These are phyloP conservation scores for Tipula lateralis DNA, from an alignment of 2,888 invertebrate genomes.

Conservation along the genomic window DNA sequence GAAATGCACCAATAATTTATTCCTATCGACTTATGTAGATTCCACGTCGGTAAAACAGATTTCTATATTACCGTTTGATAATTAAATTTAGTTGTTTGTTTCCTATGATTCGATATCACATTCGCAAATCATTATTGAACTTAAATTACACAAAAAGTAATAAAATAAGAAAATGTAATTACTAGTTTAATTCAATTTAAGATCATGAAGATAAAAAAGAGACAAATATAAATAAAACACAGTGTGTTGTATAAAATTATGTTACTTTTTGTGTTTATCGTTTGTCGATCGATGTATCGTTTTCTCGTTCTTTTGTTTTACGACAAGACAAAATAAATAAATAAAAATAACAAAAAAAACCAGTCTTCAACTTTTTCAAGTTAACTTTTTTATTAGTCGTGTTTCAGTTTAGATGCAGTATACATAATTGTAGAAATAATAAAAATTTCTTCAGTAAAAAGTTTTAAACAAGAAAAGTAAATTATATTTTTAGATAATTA, in stretches of 20 bases:
- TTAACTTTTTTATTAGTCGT: neutral
- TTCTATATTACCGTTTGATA: neutral
- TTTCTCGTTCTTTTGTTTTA: neutral
- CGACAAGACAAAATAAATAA: neutral
- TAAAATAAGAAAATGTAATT: neutral
- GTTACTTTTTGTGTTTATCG: neutral
- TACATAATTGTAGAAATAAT: neutral
- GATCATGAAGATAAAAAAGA: neutral
- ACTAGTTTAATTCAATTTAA: neutral
- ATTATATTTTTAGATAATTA: neutral
- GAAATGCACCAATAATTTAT: too few species aligned
- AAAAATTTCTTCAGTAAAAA: neutral
- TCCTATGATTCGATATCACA: neutral
- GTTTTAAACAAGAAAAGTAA: neutral
- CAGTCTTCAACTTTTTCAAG: neutral
- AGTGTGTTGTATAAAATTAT: neutral
- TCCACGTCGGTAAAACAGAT: neutral
- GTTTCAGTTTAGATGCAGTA: neutral
- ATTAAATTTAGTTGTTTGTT: neutral
- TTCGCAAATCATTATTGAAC: too few species aligned
- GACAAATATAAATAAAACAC: neutral
- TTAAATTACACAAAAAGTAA: neutral
- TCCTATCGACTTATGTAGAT: neutral
- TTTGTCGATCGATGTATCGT: neutral
- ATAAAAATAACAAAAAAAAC: neutral